phyloP scores from a whole-genome alignment of 2,113 vertebrate species.

The Bubo bubo region DNA sequence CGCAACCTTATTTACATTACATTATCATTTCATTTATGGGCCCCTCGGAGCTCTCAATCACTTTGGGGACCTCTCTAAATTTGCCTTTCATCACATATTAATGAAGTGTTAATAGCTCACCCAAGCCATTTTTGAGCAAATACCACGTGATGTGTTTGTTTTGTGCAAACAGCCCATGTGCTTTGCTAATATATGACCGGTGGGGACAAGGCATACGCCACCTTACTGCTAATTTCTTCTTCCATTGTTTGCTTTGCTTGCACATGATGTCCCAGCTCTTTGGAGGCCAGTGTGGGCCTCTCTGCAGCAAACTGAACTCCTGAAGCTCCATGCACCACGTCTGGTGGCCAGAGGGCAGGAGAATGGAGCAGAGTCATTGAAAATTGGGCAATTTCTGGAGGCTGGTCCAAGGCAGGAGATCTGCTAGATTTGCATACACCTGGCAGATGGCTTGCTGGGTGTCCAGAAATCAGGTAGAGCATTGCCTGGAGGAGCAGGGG shows the following conservation, averaged over 20 bases:
- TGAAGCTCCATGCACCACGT: background rate
- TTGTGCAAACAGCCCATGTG: background rate
- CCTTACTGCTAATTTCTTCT: background rate
- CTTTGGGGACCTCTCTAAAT: slow-evolving; percentile 63
- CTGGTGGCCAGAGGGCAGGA: background rate
- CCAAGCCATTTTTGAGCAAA: slow-evolving; percentile 59
- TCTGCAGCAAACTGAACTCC: background rate
- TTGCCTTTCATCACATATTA: slow-evolving; percentile 65
- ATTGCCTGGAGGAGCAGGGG: background rate
- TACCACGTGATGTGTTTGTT: background rate
- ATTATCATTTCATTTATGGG: slow-evolving; percentile 63
- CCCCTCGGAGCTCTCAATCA: background rate
- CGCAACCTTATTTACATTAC: slow-evolving; percentile 41
- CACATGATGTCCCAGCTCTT: background rate
- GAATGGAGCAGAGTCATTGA: background rate
- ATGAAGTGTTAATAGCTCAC: slow-evolving; percentile 61
- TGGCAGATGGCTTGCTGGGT: background rate
- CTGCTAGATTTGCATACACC: background rate
- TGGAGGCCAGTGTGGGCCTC: rapidly evolving
- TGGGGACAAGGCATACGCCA: background rate
- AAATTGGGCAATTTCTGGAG: background rate
- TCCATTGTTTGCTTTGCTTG: background rate
- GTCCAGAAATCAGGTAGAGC: background rate
- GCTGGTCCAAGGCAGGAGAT: background rate
- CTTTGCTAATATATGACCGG: background rate